Percentiles rank a stretch among this genome's conserved stretches.
These are phyloP conservation scores for Hedya salicella DNA, from an alignment of 2,888 invertebrate species.

Conservation along the genomic window DNA sequence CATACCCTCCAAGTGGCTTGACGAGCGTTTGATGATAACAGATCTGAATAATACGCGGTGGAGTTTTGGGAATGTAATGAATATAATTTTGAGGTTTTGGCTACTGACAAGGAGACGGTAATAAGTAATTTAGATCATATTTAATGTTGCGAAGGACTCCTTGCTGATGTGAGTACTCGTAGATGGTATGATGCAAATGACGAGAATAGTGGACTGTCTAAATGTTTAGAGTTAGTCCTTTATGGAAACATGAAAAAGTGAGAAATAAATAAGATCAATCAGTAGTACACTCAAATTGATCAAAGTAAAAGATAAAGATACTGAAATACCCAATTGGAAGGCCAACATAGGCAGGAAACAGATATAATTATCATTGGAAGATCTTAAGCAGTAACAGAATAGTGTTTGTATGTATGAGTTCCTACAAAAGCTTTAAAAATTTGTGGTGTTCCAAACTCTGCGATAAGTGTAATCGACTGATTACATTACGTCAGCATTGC, in stretches of 20 bases:
- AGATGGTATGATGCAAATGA: too few relatives aligned
- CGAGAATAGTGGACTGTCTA: too few relatives aligned
- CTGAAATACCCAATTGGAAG: not conserved
- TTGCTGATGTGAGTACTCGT: not conserved
- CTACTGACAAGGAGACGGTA: conserved; percentile 10
- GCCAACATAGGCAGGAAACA: not conserved
- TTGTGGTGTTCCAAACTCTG: conserved; percentile 4
- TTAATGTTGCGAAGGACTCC: not conserved
- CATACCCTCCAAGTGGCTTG: conserved; percentile 53
- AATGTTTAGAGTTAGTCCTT: too few relatives aligned
- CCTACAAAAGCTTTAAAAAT: not conserved
- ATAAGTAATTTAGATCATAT: conserved; percentile 8
- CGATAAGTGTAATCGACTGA: conserved; percentile 51
- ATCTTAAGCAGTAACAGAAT: not conserved
- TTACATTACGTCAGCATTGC: conserved; percentile 57
- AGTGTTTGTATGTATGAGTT: not conserved
- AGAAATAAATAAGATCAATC: too few relatives aligned
- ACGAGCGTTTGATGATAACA: conserved; percentile 53
- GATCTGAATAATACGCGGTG: conserved; percentile 39
- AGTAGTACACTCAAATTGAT: too few relatives aligned
- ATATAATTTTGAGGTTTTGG: conserved; percentile 35
- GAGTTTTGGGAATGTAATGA: conserved; percentile 30
- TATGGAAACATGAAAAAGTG: too few relatives aligned
- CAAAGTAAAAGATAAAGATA: not conserved
- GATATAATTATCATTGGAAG: not conserved